Evolutionary conservation across 2,797 vertebrate species (phyloP).

Genomic region (Semaprochilodus insignis): DNA sequence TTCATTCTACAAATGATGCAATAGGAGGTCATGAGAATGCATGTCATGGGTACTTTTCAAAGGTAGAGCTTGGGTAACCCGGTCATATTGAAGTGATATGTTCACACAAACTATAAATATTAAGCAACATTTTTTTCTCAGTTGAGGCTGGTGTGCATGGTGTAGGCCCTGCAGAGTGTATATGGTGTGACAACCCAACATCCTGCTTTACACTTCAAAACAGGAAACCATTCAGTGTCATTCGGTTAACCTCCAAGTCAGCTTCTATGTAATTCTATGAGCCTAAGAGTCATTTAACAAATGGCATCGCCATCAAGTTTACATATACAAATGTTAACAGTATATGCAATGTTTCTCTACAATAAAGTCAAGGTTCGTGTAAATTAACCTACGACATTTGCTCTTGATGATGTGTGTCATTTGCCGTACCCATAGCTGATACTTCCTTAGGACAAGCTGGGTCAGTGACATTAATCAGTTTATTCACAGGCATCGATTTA

Average conservation of each 20-base stretch:
- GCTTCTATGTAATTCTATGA: no score
- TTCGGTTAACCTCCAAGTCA: not conserved
- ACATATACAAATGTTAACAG: not conserved
- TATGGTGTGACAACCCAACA: constrained; percentile 63
- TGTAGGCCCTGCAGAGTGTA: constrained; percentile 42
- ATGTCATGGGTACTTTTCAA: not conserved
- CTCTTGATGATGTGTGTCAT: not conserved
- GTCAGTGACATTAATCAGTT: no score
- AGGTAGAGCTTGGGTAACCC: not conserved
- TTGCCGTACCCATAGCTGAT: not conserved
- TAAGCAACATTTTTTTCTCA: not conserved
- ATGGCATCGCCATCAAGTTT: not conserved
- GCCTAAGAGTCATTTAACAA: not conserved
- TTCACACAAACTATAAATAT: not conserved
- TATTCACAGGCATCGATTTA: not conserved
- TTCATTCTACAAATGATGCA: not conserved
- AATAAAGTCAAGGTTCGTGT: not conserved
- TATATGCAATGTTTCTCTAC: not conserved
- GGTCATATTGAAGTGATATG: not conserved
- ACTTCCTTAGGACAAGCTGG: no score
- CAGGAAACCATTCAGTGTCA: constrained; percentile 69
- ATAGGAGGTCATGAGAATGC: no score
- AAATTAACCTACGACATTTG: not conserved
- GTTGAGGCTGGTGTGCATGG: constrained; percentile 27
- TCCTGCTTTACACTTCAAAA: constrained; percentile 66